Conservation (phyloP, 2,797 vertebrate species). For the Pachyuromys duprasi region DNA sequence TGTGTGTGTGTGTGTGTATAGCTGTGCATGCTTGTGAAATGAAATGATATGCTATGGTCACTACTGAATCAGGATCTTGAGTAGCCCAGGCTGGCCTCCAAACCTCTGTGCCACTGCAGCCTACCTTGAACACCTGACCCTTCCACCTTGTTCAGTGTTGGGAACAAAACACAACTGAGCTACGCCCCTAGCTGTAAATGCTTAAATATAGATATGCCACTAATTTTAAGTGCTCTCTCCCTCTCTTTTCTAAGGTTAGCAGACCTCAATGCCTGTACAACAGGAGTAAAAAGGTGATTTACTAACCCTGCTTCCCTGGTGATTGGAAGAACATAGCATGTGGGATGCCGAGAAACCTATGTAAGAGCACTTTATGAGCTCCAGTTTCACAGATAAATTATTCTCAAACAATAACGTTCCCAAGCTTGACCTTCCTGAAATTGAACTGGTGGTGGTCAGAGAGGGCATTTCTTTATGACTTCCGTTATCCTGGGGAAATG, state of each 20-base stretch:
- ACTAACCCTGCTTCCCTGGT: not conserved
- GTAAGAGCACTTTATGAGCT: not conserved
- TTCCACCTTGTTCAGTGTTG: not conserved
- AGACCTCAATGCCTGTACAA: not conserved
- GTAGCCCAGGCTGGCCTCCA: not conserved
- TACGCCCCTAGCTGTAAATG: not conserved
- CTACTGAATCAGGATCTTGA: not conserved
- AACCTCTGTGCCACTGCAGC: not conserved
- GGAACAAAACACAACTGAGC: not conserved
- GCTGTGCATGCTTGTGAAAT: not conserved
- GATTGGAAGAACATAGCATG: accelerated
- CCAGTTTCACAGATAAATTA: not conserved
- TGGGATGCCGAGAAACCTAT: not conserved
- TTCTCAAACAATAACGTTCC: not conserved
- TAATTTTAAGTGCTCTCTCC: not conserved
- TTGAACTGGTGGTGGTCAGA: not conserved
- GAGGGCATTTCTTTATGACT: not conserved
- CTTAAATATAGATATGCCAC: not conserved
- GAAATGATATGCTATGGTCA: not conserved
- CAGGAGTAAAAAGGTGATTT: no score
- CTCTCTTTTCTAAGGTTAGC: not conserved
- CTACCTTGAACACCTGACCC: not conserved
- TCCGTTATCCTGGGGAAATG: not conserved
- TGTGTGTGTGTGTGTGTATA: not conserved
- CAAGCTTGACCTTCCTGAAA: not conserved